phyloP scores from a whole-genome alignment of 2,888 invertebrate species.

The Diarsia mendica region DNA sequence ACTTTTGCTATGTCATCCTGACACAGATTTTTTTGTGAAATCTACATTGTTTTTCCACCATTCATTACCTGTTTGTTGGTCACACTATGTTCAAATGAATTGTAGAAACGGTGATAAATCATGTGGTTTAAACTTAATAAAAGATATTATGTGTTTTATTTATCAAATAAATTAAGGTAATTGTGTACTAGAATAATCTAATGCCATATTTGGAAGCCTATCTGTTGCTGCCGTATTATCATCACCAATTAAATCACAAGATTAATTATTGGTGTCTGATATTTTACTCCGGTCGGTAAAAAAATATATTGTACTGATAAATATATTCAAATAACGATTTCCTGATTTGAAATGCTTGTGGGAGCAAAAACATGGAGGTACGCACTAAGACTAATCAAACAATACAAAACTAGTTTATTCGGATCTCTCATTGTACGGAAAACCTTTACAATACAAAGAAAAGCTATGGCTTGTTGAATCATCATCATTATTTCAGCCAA shows the following conservation, averaged over 20 bases:
- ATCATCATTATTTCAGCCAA: too few species aligned
- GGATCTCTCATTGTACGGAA: too few species aligned
- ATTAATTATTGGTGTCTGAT: background rate
- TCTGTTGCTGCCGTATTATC: background rate
- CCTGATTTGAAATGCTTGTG: too few species aligned
- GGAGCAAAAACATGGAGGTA: background rate
- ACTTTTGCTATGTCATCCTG: conserved; percentile 8
- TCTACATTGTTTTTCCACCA: background rate
- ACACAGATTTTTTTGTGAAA: background rate
- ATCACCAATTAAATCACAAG: background rate
- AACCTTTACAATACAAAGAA: too few species aligned
- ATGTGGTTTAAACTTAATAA: background rate
- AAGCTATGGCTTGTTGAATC: too few species aligned
- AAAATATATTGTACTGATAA: background rate
- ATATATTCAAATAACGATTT: background rate
- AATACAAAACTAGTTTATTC: too few species aligned
- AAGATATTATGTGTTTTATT: background rate
- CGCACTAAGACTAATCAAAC: too few species aligned
- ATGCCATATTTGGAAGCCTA: background rate
- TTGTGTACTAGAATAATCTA: too few species aligned
- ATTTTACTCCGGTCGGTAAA: background rate
- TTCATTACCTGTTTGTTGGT: background rate
- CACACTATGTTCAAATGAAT: background rate
- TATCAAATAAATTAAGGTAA: background rate
- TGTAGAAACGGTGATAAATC: background rate